phyloP scores from a whole-genome alignment of 2,888 invertebrate species.

The Ganaspis brasiliensis region DNA sequence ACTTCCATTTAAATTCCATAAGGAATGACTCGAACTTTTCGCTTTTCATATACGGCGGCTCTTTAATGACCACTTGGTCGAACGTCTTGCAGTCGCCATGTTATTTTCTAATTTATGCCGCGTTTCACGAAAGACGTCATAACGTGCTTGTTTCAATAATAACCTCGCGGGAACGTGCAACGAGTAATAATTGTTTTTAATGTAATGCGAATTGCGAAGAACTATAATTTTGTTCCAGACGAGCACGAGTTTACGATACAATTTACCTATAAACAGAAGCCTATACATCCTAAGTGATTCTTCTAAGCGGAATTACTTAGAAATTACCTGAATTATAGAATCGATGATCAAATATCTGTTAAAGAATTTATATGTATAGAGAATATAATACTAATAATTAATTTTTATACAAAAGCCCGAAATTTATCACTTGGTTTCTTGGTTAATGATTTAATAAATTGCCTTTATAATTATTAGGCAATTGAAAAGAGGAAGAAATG shows the following conservation, averaged over 20 bases:
- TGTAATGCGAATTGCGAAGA: constrained; percentile 39
- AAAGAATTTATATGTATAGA: not conserved
- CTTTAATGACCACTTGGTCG: constrained; percentile 32
- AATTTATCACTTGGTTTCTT: too few species aligned
- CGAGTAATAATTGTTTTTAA: constrained; percentile 44
- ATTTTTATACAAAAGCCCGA: too few species aligned
- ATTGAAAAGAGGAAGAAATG: too few species aligned
- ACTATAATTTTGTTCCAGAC: constrained; percentile 33
- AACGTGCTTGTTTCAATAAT: constrained; percentile 41
- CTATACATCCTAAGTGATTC: not conserved
- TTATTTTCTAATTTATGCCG: constrained; percentile 43
- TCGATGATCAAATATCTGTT: not conserved
- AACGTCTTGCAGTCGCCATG: constrained; percentile 36
- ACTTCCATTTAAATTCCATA: constrained; percentile 61
- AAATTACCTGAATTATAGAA: not conserved
- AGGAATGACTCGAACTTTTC: constrained; percentile 38
- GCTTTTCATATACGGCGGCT: constrained; percentile 39
- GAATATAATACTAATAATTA: too few species aligned
- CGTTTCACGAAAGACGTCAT: constrained; percentile 44
- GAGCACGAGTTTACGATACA: constrained; percentile 32
- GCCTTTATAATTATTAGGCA: too few species aligned
- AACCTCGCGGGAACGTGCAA: constrained; percentile 43
- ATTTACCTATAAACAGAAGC: constrained; percentile 27
- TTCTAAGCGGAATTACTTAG: too few species aligned
- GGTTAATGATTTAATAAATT: too few species aligned